phyloP scores from a whole-genome alignment of 2,113 vertebrate species.

The Lates calcarifer region DNA sequence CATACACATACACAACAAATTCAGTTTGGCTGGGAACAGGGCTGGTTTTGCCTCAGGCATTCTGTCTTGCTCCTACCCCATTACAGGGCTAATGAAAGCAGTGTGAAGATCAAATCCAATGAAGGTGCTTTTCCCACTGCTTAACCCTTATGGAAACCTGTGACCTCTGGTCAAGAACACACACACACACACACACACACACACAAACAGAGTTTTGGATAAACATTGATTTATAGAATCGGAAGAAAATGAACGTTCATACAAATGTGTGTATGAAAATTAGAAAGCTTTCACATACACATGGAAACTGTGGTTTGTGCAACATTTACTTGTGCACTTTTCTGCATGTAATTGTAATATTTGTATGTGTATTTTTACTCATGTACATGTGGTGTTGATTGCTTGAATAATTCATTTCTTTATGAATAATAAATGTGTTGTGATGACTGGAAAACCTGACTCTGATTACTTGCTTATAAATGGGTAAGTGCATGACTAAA shows the following conservation, averaged over 20 bases:
- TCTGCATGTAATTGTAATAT: neutral
- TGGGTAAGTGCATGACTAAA: neutral
- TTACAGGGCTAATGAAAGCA: constrained; percentile 70
- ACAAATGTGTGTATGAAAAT: neutral
- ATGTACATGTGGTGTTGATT: constrained; percentile 55
- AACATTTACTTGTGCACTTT: neutral
- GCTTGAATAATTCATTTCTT: constrained; percentile 69
- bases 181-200: neutral
- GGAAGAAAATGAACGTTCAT: too few relatives aligned
- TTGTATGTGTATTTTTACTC: constrained; percentile 10
- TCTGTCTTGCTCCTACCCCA: constrained; percentile 49
- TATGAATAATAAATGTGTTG: constrained; percentile 60
- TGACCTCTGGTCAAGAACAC: constrained; percentile 13
- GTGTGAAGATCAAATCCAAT: constrained; percentile 67
- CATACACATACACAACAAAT: constrained; percentile 1
- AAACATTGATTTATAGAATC: neutral
- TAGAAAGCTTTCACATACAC: neutral
- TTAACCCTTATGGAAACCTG: constrained; percentile 49
- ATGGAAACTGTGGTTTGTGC: neutral
- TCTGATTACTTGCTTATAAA: constrained; percentile 46
- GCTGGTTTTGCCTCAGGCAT: constrained; percentile 54
- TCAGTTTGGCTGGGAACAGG: constrained; percentile 49
- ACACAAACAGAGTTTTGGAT: neutral
- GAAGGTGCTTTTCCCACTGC: constrained; percentile 51
- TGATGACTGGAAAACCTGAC: constrained; percentile 42